These are phyloP conservation scores for Dryas iulia DNA, from an alignment of 1,140 invertebrate species.

Conservation along the genomic window DNA sequence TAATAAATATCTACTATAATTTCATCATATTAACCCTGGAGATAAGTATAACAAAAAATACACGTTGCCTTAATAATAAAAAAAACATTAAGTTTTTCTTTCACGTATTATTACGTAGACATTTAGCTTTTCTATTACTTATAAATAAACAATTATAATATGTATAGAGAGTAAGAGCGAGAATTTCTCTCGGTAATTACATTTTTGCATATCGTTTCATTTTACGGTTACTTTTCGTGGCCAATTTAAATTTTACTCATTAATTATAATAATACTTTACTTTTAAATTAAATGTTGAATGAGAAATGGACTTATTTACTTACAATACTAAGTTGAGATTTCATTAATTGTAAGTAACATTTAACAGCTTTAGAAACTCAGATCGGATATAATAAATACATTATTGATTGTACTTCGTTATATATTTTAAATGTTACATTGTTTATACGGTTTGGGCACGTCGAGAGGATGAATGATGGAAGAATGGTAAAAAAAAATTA, in stretches of 20 bases:
- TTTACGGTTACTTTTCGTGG: constrained; percentile 17
- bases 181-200: constrained; percentile 27
- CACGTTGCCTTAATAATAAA: too few relatives aligned
- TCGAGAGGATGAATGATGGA: too few relatives aligned
- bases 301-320: neutral
- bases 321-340: neutral
- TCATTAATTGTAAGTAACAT: neutral
- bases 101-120: too few relatives aligned
- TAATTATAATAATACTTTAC: neutral
- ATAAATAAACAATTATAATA: neutral
- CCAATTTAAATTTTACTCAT: neutral
- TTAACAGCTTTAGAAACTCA: neutral
- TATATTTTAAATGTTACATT: neutral
- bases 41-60: too few relatives aligned
- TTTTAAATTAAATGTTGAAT: neutral
- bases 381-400: neutral
- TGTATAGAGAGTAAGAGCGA: neutral
- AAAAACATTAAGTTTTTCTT: too few relatives aligned
- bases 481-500: too few relatives aligned
- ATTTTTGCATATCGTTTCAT: constrained; percentile 27
- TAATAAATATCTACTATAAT: too few relatives aligned
- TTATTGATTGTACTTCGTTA: neutral
- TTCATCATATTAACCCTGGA: too few relatives aligned
- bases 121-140: neutral
- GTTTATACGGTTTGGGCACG: too few relatives aligned